These are phyloP conservation scores for Zaprionus kolodkinae DNA, from an alignment of 1,140 invertebrate species.

Conservation along the genomic window DNA sequence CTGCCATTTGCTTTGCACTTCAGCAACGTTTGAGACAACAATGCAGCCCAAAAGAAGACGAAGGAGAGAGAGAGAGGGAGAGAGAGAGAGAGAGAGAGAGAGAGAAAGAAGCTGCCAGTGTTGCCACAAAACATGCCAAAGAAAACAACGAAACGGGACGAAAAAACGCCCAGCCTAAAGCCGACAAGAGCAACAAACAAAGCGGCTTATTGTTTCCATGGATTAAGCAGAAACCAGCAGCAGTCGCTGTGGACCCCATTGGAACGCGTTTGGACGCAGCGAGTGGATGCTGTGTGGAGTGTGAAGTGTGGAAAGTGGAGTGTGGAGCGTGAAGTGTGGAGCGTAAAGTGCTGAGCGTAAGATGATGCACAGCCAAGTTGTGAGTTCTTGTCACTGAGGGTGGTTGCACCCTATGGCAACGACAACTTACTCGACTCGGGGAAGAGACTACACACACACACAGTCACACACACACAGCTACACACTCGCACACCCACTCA, in stretches of 20 bases:
- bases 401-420: constrained; percentile 24
- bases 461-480: background rate
- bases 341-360: constrained; percentile 32
- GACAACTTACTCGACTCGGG: constrained; percentile 19
- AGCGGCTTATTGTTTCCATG: constrained; percentile 60
- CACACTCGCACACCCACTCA: background rate
- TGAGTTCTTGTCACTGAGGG: constrained; percentile 31
- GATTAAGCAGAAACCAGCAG: constrained; percentile 40
- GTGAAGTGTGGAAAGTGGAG: background rate
- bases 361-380: constrained; percentile 37
- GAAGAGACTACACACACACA: background rate
- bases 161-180: constrained; percentile 34
- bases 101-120: constrained; percentile 16
- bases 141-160: constrained; percentile 10
- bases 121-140: constrained; percentile 13
- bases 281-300: constrained; percentile 13
- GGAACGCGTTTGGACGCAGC: background rate
- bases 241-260: constrained; percentile 23
- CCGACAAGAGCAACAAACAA: constrained; percentile 36
- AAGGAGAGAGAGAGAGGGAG: background rate
- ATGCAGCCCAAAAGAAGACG: constrained; percentile 25
- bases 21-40: constrained; percentile 47
- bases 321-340: constrained; percentile 4
- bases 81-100: background rate
- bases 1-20: constrained; percentile 49